Conservation (phyloP, 2,113 vertebrate species). For the Ailurus styani region DNA sequence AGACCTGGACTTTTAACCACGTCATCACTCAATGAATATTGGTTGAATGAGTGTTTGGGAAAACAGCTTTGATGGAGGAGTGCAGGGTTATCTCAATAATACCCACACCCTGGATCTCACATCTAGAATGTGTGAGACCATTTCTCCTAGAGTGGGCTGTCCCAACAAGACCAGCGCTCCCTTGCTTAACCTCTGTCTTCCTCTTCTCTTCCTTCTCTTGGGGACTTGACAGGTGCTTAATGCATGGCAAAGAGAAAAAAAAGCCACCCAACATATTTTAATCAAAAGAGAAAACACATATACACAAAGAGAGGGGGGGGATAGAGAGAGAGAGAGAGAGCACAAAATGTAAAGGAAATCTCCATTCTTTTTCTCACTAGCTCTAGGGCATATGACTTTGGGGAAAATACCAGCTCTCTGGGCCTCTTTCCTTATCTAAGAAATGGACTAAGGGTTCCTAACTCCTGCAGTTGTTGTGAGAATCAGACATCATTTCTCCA, state of each 20-base stretch:
- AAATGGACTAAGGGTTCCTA: background rate
- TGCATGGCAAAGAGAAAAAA: background rate
- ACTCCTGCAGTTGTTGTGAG: background rate
- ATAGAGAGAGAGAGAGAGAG: background rate
- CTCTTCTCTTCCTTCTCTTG: background rate
- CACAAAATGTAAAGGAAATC: background rate
- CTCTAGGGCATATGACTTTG: background rate
- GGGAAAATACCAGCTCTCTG: background rate
- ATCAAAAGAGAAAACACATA: background rate
- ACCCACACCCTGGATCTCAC: background rate
- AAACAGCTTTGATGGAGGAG: background rate
- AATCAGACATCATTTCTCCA: background rate
- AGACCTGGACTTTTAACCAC: background rate
- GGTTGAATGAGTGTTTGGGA: background rate
- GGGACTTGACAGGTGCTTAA: background rate
- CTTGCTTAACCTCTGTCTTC: background rate
- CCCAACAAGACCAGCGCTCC: background rate
- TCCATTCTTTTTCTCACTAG: background rate
- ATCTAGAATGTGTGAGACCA: background rate
- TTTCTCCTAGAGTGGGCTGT: background rate
- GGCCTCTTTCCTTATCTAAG: conserved; percentile 35
- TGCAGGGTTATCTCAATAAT: background rate
- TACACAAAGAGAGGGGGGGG: background rate
- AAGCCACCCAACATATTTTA: background rate
- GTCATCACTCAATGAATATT: background rate